phyloP scores from a whole-genome alignment of 2,797 vertebrate genomes.

The Danio aesculapii region DNA sequence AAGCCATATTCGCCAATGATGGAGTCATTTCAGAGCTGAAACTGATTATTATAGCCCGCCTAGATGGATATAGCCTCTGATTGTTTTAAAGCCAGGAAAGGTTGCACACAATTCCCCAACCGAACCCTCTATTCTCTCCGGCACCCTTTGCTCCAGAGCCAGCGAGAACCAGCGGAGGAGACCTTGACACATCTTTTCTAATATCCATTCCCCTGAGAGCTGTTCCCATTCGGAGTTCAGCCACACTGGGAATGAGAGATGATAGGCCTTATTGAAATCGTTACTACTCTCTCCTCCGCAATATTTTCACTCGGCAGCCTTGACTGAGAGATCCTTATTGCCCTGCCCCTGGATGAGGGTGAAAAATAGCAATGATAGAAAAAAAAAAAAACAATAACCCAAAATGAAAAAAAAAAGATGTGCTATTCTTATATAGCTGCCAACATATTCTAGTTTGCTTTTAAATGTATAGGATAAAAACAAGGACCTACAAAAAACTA shows the following conservation, averaged over 20 bases:
- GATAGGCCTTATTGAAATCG: constrained; percentile 57
- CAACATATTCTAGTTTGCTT: constrained; percentile 36
- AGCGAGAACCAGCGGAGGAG: constrained; percentile 40
- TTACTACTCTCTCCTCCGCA: constrained; percentile 45
- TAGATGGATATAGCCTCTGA: constrained; percentile 39
- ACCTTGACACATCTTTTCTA: constrained; percentile 58
- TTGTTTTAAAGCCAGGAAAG: constrained; percentile 43
- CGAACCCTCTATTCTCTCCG: constrained; percentile 17
- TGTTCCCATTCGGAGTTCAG: constrained; percentile 54
- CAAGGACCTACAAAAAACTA: constrained; percentile 28
- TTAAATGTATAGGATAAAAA: constrained; percentile 22
- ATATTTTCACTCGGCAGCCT: constrained; percentile 39
- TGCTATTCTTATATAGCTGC: constrained; percentile 32
- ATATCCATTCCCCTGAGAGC: constrained; percentile 53
- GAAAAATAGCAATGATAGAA: constrained; percentile 51
- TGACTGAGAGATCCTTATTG: constrained; percentile 51
- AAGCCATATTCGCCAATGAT: constrained; percentile 6
- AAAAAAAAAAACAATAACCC: constrained; percentile 47
- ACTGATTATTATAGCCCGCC: constrained; percentile 29
- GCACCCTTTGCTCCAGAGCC: constrained; percentile 38
- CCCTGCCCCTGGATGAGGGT: constrained; percentile 38
- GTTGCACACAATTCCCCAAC: constrained; percentile 28
- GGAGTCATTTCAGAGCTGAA: constrained; percentile 29
- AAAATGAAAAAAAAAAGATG: constrained; percentile 41
- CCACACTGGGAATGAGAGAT: constrained; percentile 55